Evolutionary conservation across 2,113 vertebrate species (phyloP), one percentile per base, ranked within the genome.

Genomic region (Salvelinus alpinus): DNA sequence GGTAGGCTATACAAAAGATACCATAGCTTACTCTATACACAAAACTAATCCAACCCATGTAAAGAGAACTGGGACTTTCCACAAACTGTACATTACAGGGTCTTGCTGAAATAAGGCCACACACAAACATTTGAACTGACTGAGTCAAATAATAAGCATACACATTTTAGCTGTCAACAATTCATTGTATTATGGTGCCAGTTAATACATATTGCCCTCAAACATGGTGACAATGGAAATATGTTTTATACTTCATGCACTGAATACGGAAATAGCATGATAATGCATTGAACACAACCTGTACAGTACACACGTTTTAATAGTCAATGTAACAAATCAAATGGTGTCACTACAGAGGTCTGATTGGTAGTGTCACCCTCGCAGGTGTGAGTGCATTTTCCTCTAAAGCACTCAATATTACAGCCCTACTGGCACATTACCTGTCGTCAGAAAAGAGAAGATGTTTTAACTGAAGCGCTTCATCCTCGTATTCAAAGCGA

Each of bases 391-490:
- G 29, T 29, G 34, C 34, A 34, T 34, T 34, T 34, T 34, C 34
- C 6, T 34, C 6, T 7, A 34, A 34, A 34, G 34, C 34, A 34
- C 34, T 34, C 34, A 34, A 60, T 60, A 60, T 5, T 60, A 11
- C 14, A 20, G 2, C 57, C 14, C 57, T 60, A 22, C 4, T 34
- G 34, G 34, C 34, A 34, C 34, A 34, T 75, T 72, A 82, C 80
- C 80, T 62, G 34, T 34, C 31, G 54, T 14, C 12, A 29, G 31
- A 67, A 78, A 38, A 4, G 70, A 16, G 64, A 82, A 78, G 6
- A 78, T 72, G 12, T 57, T 75, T 8, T 34, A 34, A 34, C 6
- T 34, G 34, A 34, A 34, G 34, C 34, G 62, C 1, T n/a, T 60
- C 14, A 11, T 51, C 14, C 11, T 51, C 13, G 9, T 51, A 20